Base-by-base conservation (phyloP, 2,888 invertebrate genomes). In the Drosophila neonasuta region DNA sequence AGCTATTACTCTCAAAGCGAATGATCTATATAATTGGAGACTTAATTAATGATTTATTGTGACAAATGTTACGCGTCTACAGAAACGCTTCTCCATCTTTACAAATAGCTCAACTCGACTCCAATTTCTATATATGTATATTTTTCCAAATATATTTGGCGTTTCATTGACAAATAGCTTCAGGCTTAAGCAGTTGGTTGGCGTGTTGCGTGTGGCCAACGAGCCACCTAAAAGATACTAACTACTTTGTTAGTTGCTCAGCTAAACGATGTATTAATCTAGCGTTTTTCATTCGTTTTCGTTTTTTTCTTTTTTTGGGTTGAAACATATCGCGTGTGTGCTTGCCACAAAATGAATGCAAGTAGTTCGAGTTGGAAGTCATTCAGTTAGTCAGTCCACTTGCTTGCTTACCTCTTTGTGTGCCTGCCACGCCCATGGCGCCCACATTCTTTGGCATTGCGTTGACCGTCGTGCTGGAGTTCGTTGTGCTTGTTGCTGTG, bases 351-450 rank as follows among this genome's bases (percentile, higher is more conserved):
- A 69, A 55, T 77, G 65, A 80, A 66, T 61, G 68, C 76, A 72
- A 64, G 76, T 75, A 74, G 63, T 56, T 62, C 6, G 48, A 20
- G 46, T 20, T 36, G 13, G 24, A 6, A 24, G 24, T 24, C 24
- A 24, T 24, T 24, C 24, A 24, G 4, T 24, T 6, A 24, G 39
- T 60, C 55, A 8, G 9, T 44, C 32, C 60, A 29, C 32, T 50
- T 46, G 11, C 8, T 45, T 55, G 52, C 80, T 81, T 58, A 83
- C 82, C 87, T 80, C 80, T 71, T 54, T 75, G 86, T 61, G 67
- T 73, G 63, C 62, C 55, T 36, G 68, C 49, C 56, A 56, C 58
- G 61, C 61, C 68, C 46, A 52, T 60, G 44, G 45, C 50, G 42
- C 36, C 24, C 29, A 44, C 54, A 60, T 62, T 79, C 65, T 71